These are phyloP conservation scores for Rafetus swinhoei DNA, from an alignment of 2,113 vertebrate genomes.

Conservation along the genomic window DNA sequence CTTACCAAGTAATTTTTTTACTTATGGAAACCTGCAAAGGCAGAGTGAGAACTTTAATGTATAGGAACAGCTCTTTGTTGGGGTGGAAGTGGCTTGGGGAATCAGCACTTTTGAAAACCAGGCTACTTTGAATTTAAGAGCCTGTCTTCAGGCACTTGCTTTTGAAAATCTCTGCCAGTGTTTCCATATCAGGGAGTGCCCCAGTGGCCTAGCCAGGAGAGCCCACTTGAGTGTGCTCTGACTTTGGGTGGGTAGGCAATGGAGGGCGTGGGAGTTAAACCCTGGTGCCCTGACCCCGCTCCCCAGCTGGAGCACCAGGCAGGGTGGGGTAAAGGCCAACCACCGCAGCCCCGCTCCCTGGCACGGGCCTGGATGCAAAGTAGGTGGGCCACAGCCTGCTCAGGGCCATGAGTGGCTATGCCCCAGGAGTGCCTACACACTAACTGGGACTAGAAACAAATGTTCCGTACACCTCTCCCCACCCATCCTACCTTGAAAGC, in stretches of 20 bases:
- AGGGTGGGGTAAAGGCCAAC: no score
- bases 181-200: not conserved
- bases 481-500: not conserved
- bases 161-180: not conserved
- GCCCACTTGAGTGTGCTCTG: no score
- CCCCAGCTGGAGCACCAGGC: no score
- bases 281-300: no score
- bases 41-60: not conserved
- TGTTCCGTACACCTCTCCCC: not conserved
- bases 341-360: no score
- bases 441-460: not conserved
- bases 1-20: not conserved
- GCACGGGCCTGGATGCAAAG: no score
- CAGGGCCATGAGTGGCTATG: no score
- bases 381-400: no score
- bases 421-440: not conserved
- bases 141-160: not conserved
- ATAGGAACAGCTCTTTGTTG: fast-evolving
- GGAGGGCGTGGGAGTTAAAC: no score
- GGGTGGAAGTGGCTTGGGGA: not conserved
- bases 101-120: not conserved
- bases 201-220: no score
- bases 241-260: no score
- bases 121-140: not conserved
- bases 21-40: not conserved